These are phyloP conservation scores for Hyposoter didymator DNA, from an alignment of 2,888 invertebrate genomes.

Conservation along the genomic window DNA sequence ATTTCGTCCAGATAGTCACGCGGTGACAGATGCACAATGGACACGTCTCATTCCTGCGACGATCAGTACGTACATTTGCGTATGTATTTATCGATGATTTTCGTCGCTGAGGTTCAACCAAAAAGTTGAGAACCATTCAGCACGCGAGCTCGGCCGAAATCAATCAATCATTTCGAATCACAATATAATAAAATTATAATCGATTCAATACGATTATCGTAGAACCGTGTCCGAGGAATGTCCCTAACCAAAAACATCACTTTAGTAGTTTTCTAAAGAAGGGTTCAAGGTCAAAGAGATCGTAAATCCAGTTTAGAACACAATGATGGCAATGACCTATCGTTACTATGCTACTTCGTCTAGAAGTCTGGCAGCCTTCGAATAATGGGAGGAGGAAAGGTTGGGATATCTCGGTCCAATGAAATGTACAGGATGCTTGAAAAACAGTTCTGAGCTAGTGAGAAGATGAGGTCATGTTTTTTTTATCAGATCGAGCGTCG, in stretches of 20 bases:
- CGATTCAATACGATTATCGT: slow-evolving; percentile 23
- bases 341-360: background rate
- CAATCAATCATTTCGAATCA: slow-evolving; percentile 26
- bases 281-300: slow-evolving; percentile 10
- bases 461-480: background rate
- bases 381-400: background rate
- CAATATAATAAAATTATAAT: slow-evolving; percentile 8
- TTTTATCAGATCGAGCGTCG: background rate
- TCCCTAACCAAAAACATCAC: slow-evolving; percentile 4
- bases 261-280: background rate
- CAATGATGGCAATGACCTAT: slow-evolving; percentile 6
- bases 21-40: slow-evolving; percentile 58
- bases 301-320: slow-evolving; percentile 1
- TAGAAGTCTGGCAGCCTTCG: slow-evolving; percentile 8
- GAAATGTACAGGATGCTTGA: background rate
- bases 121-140: background rate
- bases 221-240: background rate
- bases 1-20: slow-evolving; percentile 40
- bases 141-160: background rate
- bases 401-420: background rate
- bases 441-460: background rate
- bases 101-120: background rate
- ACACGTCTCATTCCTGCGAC: slow-evolving; percentile 61
- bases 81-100: background rate
- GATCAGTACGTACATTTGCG: slow-evolving; percentile 15